A percentile compares a stretch with the other conserved stretches of the same genome.
Conservation (phyloP, 1,140 invertebrate species). For the Gryllus bimaculatus region DNA sequence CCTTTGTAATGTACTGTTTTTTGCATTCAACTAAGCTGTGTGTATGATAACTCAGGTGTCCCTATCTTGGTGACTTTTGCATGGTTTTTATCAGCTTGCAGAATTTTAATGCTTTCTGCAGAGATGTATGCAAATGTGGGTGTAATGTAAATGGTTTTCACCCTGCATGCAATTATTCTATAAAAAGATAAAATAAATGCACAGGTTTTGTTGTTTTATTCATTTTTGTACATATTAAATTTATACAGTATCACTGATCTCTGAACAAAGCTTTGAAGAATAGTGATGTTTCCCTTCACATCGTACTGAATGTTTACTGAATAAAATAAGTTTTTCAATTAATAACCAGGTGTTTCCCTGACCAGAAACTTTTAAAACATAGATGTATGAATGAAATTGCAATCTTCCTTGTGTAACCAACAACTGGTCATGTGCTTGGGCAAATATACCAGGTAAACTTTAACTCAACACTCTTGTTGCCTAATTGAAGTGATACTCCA, state of each 20-base stretch:
- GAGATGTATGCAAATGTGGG: not conserved
- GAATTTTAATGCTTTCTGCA: not conserved
- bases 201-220: slow-evolving; percentile 2
- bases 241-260: not conserved
- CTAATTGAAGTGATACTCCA: too few relatives aligned
- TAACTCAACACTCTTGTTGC: too few relatives aligned
- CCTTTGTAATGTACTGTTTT: slow-evolving; percentile 2
- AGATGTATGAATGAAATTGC: too few relatives aligned
- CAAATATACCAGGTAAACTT: too few relatives aligned
- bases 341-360: not conserved
- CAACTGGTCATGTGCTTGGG: too few relatives aligned
- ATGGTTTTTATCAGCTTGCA: not conserved
- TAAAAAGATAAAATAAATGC: not conserved
- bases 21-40: slow-evolving; percentile 4
- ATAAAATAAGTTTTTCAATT: slow-evolving; percentile 6
- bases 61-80: not conserved
- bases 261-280: not conserved
- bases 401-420: too few relatives aligned
- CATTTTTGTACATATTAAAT: not conserved
- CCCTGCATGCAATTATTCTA: not conserved
- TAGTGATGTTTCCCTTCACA: not conserved
- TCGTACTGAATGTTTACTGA: not conserved
- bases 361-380: not conserved
- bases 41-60: slow-evolving; percentile 1
- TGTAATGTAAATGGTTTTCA: not conserved